A percentile compares a stretch with the other conserved stretches of the same genome.
Conservation (phyloP, 2,797 vertebrate genomes). For the Microctenopoma stevenorrisi region DNA sequence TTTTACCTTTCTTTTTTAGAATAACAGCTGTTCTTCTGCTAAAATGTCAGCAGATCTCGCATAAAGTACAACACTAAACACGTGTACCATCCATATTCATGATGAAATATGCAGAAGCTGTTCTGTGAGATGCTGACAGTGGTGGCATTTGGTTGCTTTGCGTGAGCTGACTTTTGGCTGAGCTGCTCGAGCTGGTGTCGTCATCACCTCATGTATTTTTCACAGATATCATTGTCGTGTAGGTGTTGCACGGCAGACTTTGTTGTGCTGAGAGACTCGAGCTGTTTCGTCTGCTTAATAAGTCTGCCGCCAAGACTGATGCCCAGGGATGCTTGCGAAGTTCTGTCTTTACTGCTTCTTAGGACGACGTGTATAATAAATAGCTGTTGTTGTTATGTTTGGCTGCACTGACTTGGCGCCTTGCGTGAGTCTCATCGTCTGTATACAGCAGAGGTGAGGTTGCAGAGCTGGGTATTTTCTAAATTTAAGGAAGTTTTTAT, state of each 20-base stretch:
- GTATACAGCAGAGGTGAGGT: constrained; percentile 2
- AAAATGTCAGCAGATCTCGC: constrained; percentile 3
- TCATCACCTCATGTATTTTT: constrained; percentile 70
- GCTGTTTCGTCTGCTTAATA: constrained; percentile 45
- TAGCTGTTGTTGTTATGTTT: constrained; percentile 1
- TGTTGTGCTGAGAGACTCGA: constrained; percentile 14
- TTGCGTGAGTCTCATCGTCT: background rate
- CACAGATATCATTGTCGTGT: constrained; percentile 25
- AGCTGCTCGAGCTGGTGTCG: constrained; percentile 12
- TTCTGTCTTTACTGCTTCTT: background rate
- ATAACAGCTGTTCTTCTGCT: constrained; percentile 8
- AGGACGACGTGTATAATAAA: constrained; percentile 15
- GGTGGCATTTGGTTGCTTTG: constrained; percentile 44
- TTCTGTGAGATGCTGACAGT: constrained; percentile 1
- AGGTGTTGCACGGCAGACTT: constrained; percentile 57
- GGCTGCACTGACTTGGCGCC: constrained; percentile 19
- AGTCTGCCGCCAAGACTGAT: constrained; percentile 25
- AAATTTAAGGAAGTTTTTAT: constrained; percentile 41
- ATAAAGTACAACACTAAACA: background rate
- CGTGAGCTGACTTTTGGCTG: constrained; percentile 21
- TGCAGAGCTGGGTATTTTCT: constrained; percentile 11
- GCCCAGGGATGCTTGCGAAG: constrained; percentile 7
- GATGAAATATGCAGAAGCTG: background rate
- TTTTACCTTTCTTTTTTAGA: constrained; percentile 23
- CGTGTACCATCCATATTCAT: background rate